These are phyloP conservation scores for Thomomys bottae DNA, from an alignment of 2,113 vertebrate species.

Conservation along the genomic window DNA sequence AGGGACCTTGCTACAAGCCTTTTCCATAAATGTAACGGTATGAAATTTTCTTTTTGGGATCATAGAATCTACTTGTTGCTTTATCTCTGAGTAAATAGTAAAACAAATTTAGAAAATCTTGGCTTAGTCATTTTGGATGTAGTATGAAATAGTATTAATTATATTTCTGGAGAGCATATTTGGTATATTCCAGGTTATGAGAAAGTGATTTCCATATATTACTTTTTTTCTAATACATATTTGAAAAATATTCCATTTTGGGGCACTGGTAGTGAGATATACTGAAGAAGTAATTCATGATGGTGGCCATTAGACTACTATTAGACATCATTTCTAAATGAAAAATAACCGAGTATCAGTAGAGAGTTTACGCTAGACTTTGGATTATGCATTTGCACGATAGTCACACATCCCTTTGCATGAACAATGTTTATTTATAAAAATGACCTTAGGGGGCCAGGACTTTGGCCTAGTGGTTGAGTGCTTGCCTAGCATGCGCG, in stretches of 20 bases:
- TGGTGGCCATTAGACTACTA: background rate
- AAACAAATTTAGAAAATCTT: background rate
- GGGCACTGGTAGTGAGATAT: background rate
- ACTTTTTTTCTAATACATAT: conserved; percentile 48
- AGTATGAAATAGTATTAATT: background rate
- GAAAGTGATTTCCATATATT: conserved; percentile 46
- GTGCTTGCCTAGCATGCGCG: too few relatives aligned
- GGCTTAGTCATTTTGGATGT: background rate
- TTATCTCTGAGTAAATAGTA: background rate
- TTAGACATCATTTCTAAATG: conserved; percentile 32
- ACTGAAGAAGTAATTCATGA: background rate
- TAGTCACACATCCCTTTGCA: background rate
- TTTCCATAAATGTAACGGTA: conserved; percentile 68
- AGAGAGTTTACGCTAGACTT: background rate
- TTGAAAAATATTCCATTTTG: conserved; percentile 17
- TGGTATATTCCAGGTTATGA: background rate
- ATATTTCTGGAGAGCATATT: conserved; percentile 29
- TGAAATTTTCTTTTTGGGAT: conserved; percentile 42
- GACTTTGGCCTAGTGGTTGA: too few relatives aligned
- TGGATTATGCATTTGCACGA: background rate
- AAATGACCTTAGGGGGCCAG: background rate
- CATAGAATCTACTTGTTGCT: background rate
- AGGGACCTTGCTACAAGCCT: conserved; percentile 42
- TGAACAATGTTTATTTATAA: conserved; percentile 8
- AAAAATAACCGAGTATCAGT: background rate